Evolutionary conservation across 1,140 invertebrate genomes (phyloP).

Genomic region (Streblospio benedicti): DNA sequence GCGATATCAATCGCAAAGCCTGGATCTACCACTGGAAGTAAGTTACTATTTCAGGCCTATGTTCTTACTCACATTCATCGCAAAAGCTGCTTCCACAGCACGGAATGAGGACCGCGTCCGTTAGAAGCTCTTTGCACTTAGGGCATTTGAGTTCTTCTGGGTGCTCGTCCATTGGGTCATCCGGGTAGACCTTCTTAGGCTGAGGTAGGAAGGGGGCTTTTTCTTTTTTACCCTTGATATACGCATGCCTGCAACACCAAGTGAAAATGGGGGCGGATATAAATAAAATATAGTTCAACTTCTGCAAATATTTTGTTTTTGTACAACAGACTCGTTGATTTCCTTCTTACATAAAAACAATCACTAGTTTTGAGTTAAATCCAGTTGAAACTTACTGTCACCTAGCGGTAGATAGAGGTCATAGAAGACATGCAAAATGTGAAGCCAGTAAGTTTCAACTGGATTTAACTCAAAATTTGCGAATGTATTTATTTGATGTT

Average conservation of each 20-base stretch:
- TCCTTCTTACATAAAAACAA: too few relatives aligned
- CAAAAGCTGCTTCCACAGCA: conserved; percentile 97
- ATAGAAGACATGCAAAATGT: background rate
- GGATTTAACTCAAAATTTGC: background rate
- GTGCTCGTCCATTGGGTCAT: conserved; percentile 48
- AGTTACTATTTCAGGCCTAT: too few relatives aligned
- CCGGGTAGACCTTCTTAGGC: conserved; percentile 45
- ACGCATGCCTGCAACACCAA: conserved; percentile 59
- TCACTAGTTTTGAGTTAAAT: background rate
- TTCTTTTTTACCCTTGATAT: conserved; percentile 64
- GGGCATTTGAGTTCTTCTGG: conserved; percentile 84
- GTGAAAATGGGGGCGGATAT: conserved; percentile 14
- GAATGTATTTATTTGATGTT: background rate
- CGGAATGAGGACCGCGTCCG: conserved; percentile 90
- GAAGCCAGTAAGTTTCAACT: background rate
- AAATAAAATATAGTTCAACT: background rate
- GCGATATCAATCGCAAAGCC: too few relatives aligned
- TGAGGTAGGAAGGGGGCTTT: conserved; percentile 56
- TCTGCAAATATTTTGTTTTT: background rate
- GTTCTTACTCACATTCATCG: conserved; percentile 93
- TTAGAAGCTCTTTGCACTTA: conserved; percentile 84
- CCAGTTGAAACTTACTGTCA: background rate
- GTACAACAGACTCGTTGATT: too few relatives aligned
- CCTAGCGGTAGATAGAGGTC: background rate
- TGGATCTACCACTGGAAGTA: too few relatives aligned